phyloP scores from a whole-genome alignment of 2,888 invertebrate species.

The Acleris cristana region DNA sequence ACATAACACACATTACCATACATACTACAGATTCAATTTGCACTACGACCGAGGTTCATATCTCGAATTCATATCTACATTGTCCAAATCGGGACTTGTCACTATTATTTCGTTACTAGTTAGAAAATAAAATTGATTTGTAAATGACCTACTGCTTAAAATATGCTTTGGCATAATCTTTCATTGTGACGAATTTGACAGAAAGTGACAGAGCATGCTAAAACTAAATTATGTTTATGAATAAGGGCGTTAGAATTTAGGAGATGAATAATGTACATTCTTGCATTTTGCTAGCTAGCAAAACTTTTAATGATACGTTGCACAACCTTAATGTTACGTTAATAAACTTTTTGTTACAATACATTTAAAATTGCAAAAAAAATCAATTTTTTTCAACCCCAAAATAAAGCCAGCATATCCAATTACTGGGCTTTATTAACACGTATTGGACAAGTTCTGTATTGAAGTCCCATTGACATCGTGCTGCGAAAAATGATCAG shows the following conservation, averaged over 20 bases:
- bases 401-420: conserved; percentile 44
- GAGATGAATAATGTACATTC: not conserved
- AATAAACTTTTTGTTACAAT: conserved; percentile 60
- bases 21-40: too few species aligned
- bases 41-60: too few species aligned
- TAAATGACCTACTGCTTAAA: too few species aligned
- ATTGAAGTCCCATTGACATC: conserved; percentile 27
- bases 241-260: too few species aligned
- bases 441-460: conserved; percentile 23
- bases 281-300: not conserved
- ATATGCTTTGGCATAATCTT: too few species aligned
- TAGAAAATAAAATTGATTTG: too few species aligned
- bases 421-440: conserved; percentile 49
- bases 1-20: not conserved
- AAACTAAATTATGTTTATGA: too few species aligned
- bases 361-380: conserved; percentile 51
- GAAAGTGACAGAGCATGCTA: too few species aligned
- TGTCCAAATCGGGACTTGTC: too few species aligned
- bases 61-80: too few species aligned
- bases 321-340: conserved; percentile 41
- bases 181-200: too few species aligned
- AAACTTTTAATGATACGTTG: conserved; percentile 31
- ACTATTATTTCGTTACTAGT: too few species aligned
- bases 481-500: conserved; percentile 34
- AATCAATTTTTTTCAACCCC: conserved; percentile 40